These are phyloP conservation scores for Apotomis capreana DNA, from an alignment of 2,888 invertebrate species.

Conservation along the genomic window DNA sequence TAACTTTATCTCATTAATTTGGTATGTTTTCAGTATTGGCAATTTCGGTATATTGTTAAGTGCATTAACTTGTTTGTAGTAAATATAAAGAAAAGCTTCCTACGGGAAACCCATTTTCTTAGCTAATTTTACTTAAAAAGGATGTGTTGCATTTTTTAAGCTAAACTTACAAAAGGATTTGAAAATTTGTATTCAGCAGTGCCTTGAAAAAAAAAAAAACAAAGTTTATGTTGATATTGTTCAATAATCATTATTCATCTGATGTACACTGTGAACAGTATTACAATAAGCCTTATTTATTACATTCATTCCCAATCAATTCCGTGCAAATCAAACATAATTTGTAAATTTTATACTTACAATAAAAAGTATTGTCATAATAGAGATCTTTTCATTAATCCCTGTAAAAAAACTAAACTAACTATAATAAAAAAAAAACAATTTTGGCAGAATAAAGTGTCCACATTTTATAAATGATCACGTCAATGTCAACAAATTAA, in stretches of 20 bases:
- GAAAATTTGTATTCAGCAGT: neutral
- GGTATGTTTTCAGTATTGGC: slow-evolving; percentile 23
- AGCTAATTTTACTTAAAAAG: neutral
- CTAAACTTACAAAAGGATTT: neutral
- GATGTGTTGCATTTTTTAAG: neutral
- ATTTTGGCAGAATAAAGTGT: slow-evolving; percentile 25
- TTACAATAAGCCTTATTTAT: slow-evolving; percentile 30
- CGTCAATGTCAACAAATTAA: slow-evolving; percentile 56
- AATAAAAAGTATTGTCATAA: slow-evolving; percentile 31
- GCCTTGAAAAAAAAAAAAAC: neutral
- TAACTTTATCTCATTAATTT: slow-evolving; percentile 11
- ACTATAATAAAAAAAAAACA: slow-evolving; percentile 20
- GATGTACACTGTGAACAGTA: slow-evolving; percentile 23
- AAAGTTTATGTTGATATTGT: neutral
- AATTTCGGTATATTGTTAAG: slow-evolving; percentile 17
- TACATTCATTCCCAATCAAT: slow-evolving; percentile 15
- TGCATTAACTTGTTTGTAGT: slow-evolving; percentile 23
- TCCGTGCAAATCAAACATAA: slow-evolving; percentile 6
- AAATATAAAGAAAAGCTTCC: neutral
- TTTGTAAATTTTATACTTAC: slow-evolving; percentile 13
- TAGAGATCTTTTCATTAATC: slow-evolving; percentile 20
- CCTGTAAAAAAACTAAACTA: neutral
- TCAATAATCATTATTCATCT: neutral
- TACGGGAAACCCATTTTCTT: neutral
- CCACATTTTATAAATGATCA: slow-evolving; percentile 44